Percentiles rank a stretch among this genome's conserved stretches.
phyloP scores from a whole-genome alignment of 2,888 invertebrate species.

The Conomelus anceps region DNA sequence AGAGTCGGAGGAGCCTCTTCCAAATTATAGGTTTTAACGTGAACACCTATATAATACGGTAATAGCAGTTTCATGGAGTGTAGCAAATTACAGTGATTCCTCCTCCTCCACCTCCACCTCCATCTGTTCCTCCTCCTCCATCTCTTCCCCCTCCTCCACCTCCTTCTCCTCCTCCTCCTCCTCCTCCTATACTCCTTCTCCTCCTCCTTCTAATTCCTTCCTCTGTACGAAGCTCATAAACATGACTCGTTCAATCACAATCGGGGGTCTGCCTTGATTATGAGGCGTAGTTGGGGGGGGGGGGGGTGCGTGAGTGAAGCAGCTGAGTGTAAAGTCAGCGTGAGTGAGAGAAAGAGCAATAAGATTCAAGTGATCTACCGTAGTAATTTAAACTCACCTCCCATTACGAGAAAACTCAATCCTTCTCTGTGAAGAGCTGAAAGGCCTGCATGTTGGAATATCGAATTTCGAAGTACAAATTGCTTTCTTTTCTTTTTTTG shows the following conservation, averaged over 20 bases:
- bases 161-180: not conserved
- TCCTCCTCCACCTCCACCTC: not conserved
- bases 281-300: too few species aligned
- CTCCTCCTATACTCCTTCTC: not conserved
- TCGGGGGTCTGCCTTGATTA: too few species aligned
- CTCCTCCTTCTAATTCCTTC: not conserved
- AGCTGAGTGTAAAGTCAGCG: not conserved
- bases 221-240: not conserved
- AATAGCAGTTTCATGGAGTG: not conserved
- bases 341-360: too few species aligned
- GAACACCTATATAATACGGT: conserved; percentile 16
- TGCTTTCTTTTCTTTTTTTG: not conserved
- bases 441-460: not conserved
- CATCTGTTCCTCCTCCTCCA: too few species aligned
- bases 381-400: not conserved
- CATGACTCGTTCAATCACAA: not conserved
- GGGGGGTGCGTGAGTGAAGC: not conserved
- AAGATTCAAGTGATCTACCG: not conserved
- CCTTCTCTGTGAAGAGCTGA: not conserved
- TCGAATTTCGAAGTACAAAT: not conserved
- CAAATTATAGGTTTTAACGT: conserved; percentile 16
- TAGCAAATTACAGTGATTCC: conserved; percentile 17
- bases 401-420: not conserved
- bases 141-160: too few species aligned
- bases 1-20: not conserved